Evolutionary conservation across 1,140 invertebrate genomes (phyloP).

Genomic region (Mamestra configurata): DNA sequence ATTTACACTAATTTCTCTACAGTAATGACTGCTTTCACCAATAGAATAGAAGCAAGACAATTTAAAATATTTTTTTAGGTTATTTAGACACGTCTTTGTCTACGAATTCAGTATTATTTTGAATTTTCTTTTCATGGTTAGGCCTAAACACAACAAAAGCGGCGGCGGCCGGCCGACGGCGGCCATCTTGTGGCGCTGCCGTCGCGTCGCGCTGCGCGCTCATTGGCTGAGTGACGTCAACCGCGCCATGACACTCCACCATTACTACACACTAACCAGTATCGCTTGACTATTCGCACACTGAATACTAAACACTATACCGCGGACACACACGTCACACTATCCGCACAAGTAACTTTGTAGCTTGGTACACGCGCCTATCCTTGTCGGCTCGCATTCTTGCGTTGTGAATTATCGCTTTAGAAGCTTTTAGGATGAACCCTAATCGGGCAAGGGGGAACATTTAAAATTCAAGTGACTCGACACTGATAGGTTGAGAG

Average conservation of each 20-base stretch:
- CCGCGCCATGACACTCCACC: conserved; percentile 81
- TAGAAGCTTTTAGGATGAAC: conserved; percentile 84
- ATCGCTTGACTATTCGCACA: conserved; percentile 54
- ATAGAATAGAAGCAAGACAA: conserved; percentile 16
- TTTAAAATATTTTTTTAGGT: conserved; percentile 41
- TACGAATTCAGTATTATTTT: conserved; percentile 61
- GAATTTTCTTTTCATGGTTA: conserved; percentile 77
- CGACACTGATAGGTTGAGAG: conserved; percentile 72
- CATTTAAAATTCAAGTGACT: conserved; percentile 74
- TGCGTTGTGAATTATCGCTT: conserved; percentile 80
- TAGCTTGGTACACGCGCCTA: conserved; percentile 69
- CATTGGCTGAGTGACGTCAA: conserved; percentile 86
- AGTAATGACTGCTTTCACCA: conserved; percentile 47
- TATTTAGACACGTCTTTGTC: conserved; percentile 42
- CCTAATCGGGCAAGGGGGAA: conserved; percentile 79
- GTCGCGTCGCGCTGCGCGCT: conserved; percentile 76
- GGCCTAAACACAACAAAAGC: conserved; percentile 84
- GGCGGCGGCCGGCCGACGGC: conserved; percentile 80
- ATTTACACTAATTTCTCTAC: conserved; percentile 51
- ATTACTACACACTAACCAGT: conserved; percentile 76
- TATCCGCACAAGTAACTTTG: conserved; percentile 58
- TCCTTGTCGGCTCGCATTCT: conserved; percentile 83
- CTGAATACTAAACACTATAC: conserved; percentile 52
- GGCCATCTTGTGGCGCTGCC: conserved; percentile 85
- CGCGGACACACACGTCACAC: conserved; percentile 18